These are phyloP conservation scores for Mythimna ferrago DNA, from an alignment of 2,888 invertebrate genomes.

Conservation along the genomic window DNA sequence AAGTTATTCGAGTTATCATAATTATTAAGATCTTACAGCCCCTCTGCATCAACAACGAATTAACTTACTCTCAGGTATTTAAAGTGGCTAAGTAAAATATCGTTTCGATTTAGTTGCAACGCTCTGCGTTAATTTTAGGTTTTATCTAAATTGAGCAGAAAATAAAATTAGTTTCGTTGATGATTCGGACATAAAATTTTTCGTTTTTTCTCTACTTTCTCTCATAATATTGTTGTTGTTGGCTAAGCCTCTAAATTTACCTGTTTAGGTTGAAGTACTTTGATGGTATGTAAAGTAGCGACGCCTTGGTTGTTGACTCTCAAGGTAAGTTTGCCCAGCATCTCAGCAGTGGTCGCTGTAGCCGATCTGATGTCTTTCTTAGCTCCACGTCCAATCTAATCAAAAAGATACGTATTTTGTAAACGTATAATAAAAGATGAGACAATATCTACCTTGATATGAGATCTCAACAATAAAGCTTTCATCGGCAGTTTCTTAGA, in stretches of 20 bases:
- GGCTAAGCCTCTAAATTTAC: slow-evolving; percentile 83
- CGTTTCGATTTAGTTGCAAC: background rate
- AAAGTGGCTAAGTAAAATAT: background rate
- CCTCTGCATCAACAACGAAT: background rate
- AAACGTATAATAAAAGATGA: background rate
- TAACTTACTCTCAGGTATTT: background rate
- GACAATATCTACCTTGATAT: background rate
- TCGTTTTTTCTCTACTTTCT: slow-evolving; percentile 19
- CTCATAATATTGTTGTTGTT: background rate
- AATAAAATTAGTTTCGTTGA: slow-evolving; percentile 11
- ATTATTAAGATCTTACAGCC: background rate
- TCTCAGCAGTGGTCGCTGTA: slow-evolving; percentile 96
- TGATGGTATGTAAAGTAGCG: slow-evolving; percentile 96
- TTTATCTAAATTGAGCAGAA: slow-evolving; percentile 9
- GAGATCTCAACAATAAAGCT: background rate
- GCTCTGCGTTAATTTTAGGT: background rate
- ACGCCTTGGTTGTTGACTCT: slow-evolving; percentile 94
- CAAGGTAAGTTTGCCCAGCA: slow-evolving; percentile 95
- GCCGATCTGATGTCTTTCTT: slow-evolving; percentile 96
- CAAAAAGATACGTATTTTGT: slow-evolving; percentile 34
- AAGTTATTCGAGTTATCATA: background rate
- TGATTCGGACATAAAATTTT: slow-evolving; percentile 8
- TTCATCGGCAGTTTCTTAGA: background rate
- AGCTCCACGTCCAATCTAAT: slow-evolving; percentile 93
- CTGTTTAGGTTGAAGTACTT: slow-evolving; percentile 96